Evolutionary conservation across 2,113 vertebrate species (phyloP).

Genomic region (Melierax canorus): DNA sequence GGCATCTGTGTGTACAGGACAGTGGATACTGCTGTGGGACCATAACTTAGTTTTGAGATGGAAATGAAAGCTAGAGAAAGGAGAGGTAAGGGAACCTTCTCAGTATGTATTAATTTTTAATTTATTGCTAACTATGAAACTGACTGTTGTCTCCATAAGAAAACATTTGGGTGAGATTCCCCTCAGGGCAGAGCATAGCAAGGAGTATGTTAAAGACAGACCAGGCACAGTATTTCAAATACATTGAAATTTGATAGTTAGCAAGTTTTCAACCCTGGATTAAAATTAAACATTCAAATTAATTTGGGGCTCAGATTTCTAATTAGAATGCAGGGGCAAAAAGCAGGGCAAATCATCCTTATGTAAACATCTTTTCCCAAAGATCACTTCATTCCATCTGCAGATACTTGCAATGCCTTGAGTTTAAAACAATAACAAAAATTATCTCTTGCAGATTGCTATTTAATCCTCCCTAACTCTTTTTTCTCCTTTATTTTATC

Average conservation of each 20-base stretch:
- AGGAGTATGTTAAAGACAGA: background rate
- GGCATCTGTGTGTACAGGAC: background rate
- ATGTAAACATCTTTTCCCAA: background rate
- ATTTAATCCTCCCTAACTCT: background rate
- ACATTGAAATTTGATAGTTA: background rate
- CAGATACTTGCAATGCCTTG: background rate
- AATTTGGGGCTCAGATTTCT: background rate
- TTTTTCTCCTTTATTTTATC: background rate
- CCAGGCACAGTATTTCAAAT: background rate
- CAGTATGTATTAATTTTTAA: background rate
- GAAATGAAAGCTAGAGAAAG: background rate
- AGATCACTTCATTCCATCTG: background rate
- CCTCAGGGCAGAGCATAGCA: background rate
- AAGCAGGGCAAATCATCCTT: background rate
- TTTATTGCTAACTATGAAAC: background rate
- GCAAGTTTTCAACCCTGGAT: background rate
- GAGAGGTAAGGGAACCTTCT: background rate
- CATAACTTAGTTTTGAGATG: background rate
- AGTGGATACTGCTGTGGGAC: background rate
- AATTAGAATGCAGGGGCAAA: background rate
- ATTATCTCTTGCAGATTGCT: background rate
- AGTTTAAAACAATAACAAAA: background rate
- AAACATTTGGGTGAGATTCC: background rate
- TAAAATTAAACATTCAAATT: background rate
- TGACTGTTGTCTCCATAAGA: background rate